Base-by-base conservation (phyloP, 2,113 vertebrate genomes). In the Noctilio leporinus region DNA sequence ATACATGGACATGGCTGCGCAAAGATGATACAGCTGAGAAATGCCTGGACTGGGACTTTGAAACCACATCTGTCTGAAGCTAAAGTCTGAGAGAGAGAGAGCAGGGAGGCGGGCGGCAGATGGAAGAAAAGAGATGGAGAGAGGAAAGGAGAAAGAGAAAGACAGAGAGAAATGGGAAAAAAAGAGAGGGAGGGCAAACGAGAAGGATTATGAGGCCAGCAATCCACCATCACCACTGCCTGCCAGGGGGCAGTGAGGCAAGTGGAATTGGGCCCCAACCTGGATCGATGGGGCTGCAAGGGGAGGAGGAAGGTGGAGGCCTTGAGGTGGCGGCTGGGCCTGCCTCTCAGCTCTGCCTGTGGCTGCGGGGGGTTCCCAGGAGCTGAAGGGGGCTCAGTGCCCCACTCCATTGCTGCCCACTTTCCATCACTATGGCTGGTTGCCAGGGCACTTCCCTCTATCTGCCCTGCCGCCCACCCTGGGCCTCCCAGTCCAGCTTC, bases 1-100 rank as follows among this genome's bases (percentile, higher is more conserved):
- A 10, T 59, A n/a, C 0, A 0, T 0, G n/a, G 38, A 15, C 30
- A 0, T 0, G 19, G 38, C 38, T 57, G 30, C n/a, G 12, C n/a
- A 5, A 19, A 24, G 51, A 17, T 49, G 78, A 7, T 7, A 0
- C 19, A 35, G 53, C 85, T 11, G n/a, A 80, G 40, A 10, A 28
- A 17, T 3, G 24, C 55, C 40, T 10, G 9, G n/a, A 14, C 28
- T 12, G 33, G 43, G 26, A 7, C 70, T 40, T 35, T 2, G 40
- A 22, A 49, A 28, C 14, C 45, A 47, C n/a, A 0, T 15, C 38
- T 38, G 22, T 28, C 40, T 38, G 55, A 35, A 12, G 65, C 14
- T 47, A 14, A 78, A n/a, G 11, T 35, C 43, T 4, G 10, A 81
- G 26, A 64, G 35, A 5, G 17, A 28, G 53, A 49, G 1, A 65